Evolutionary conservation across 2,888 invertebrate genomes (phyloP), one percentile per base, ranked within the genome.

Genomic region (Conistra vaccinii): DNA sequence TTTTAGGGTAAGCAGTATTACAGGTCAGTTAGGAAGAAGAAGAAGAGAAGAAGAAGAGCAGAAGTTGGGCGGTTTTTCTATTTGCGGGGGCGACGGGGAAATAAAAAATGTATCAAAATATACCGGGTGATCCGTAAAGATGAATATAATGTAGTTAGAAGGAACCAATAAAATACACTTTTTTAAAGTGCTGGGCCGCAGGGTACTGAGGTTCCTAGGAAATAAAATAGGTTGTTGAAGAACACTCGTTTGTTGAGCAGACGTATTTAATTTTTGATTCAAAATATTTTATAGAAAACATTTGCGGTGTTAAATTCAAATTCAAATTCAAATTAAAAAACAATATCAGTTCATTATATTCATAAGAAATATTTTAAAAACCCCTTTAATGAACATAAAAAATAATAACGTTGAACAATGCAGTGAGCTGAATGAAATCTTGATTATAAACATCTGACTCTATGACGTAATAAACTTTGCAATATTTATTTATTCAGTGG

Each of bases 391-490:
- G 9, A 62, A 26, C 9, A 45, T 20, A 9, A 5, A 42, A 32
- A 57, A 45, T 5, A 45, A 60, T 10, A 51, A 51, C 14, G n/a
- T 45, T 29, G 6, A 77, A 77, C 32, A 69, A 78, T 62, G 48
- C 55, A 14, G 29, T 32, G 9, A 61, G n/a, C 29, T 57, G 61
- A 77, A 76, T 76, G 3, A 61, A 14, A 55, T 55, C 29, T 35
- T 68, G 35, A 55, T n/a, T n/a, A 53, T 23, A 39, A 62, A 77
- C 53, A 77, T 39, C 26, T 62, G 35, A 6, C 35, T 55, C n/a
- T 23, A 55, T 65, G 58, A 26, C 42, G 42, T 45, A 45, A 53
- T 61, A 29, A 51, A 53, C 29, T 61, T 68, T 14, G 20, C 14
- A 29, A 29, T 53, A 17, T 76, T 78, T 62, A 57, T 62, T 61